Conservation (phyloP, 2,888 invertebrate genomes). For the Panzeria rudis region DNA sequence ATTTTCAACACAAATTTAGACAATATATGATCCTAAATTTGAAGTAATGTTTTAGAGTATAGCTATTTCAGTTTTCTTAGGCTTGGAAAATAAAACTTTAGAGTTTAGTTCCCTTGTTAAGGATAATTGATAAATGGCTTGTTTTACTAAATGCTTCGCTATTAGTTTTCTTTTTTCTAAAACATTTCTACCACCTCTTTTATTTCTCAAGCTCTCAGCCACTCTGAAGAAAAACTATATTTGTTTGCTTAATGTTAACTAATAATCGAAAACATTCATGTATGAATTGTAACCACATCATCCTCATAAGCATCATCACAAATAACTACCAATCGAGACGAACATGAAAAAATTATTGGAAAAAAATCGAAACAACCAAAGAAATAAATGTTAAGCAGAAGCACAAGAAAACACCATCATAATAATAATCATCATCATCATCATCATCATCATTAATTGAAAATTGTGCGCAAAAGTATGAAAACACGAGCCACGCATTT, state of each 20-base stretch:
- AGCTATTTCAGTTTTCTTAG: too few relatives aligned
- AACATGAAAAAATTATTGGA: slow-evolving; percentile 39
- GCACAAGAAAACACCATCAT: slow-evolving; percentile 43
- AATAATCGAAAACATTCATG: slow-evolving; percentile 41
- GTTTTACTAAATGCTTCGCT: not conserved
- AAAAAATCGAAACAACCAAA: slow-evolving; percentile 40
- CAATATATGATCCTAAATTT: too few relatives aligned
- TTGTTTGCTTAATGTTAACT: slow-evolving; percentile 60
- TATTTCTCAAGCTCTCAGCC: not conserved
- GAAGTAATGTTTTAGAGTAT: too few relatives aligned
- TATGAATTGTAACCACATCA: slow-evolving; percentile 13
- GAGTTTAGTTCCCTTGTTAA: not conserved
- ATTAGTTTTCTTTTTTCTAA: not conserved
- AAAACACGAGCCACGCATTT: slow-evolving; percentile 66
- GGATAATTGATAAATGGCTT: not conserved
- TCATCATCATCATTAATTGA: slow-evolving; percentile 50
- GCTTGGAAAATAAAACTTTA: too few relatives aligned
- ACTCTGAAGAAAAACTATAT: not conserved
- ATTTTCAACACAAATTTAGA: too few relatives aligned
- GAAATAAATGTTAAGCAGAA: slow-evolving; percentile 53
- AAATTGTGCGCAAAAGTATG: slow-evolving; percentile 52
- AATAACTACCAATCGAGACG: slow-evolving; percentile 41
- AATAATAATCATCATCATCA: slow-evolving; percentile 24
- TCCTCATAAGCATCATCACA: slow-evolving; percentile 43
- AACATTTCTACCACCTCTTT: slow-evolving; percentile 4